phyloP scores from a whole-genome alignment of 1,140 invertebrate species.

The Aphelenchoides avenae region DNA sequence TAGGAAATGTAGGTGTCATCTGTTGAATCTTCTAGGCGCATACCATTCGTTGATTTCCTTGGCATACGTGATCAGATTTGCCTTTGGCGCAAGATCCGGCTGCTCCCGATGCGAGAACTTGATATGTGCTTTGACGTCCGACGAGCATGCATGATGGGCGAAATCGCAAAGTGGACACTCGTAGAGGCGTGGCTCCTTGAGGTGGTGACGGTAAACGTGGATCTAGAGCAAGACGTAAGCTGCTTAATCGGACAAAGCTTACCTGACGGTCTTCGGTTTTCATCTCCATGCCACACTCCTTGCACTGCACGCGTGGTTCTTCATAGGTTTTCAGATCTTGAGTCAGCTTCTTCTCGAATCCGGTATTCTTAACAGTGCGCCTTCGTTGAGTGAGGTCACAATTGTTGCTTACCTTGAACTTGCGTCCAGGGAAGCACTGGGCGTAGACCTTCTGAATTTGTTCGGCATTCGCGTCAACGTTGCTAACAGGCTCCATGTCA shows the following conservation, averaged over 20 bases:
- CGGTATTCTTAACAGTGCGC: background rate
- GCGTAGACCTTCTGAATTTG: slow-evolving; percentile 41
- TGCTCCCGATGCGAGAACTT: slow-evolving; percentile 37
- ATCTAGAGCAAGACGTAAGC: slow-evolving; percentile 27
- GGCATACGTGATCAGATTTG: slow-evolving; percentile 39
- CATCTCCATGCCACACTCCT: slow-evolving; percentile 46
- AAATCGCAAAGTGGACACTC: slow-evolving; percentile 51
- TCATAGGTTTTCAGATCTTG: slow-evolving; percentile 17
- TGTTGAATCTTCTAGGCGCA: too few species aligned
- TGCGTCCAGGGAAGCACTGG: slow-evolving; percentile 45
- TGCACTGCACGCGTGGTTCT: slow-evolving; percentile 36
- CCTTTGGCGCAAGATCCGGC: slow-evolving; percentile 32
- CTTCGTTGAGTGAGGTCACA: slow-evolving; percentile 2
- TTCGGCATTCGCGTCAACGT: slow-evolving; percentile 36
- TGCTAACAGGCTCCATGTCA: slow-evolving; percentile 37
- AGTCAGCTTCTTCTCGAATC: too few species aligned
- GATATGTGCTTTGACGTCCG: slow-evolving; percentile 42
- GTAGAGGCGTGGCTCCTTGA: slow-evolving; percentile 42
- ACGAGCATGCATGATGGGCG: slow-evolving; percentile 42
- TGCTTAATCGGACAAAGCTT: background rate
- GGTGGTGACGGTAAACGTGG: slow-evolving; percentile 51
- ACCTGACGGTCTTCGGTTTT: slow-evolving; percentile 49
- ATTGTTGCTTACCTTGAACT: slow-evolving; percentile 34
- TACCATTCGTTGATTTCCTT: slow-evolving; percentile 47
- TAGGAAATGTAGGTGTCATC: too few species aligned